A percentile compares a stretch with the other conserved stretches of the same genome.
Evolutionary conservation across 2,888 invertebrate species (phyloP).

Genomic region (Napeogenes inachia): DNA sequence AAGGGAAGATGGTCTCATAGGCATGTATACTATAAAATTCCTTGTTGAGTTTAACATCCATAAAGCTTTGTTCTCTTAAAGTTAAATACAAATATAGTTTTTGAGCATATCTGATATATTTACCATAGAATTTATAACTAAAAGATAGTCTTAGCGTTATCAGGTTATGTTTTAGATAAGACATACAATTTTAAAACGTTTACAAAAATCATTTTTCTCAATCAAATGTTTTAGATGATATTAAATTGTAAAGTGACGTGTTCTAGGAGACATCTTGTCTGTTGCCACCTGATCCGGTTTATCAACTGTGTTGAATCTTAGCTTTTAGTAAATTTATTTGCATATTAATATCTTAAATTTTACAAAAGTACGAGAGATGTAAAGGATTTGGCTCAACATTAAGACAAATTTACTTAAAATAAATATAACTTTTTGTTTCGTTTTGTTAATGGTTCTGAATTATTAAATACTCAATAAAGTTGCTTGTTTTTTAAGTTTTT

Average conservation of each 20-base stretch:
- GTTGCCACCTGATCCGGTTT: constrained; percentile 70
- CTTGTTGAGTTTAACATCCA: background rate
- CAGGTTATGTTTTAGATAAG: background rate
- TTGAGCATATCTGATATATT: no score
- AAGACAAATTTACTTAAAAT: constrained; percentile 21
- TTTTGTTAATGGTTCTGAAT: background rate
- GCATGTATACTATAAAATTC: constrained; percentile 12
- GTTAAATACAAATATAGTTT: no score
- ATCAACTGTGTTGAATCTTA: constrained; percentile 67
- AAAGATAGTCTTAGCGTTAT: no score
- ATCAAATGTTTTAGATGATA: constrained; percentile 37
- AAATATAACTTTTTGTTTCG: constrained; percentile 5
- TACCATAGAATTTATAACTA: no score
- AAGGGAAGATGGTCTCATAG: constrained; percentile 29
- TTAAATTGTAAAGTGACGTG: constrained; percentile 41
- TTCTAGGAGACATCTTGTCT: constrained; percentile 66
- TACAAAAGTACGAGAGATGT: constrained; percentile 34
- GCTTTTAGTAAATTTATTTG: constrained; percentile 51
- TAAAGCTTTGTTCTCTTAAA: background rate
- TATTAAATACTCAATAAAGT: no score
- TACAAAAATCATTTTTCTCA: constrained; percentile 22
- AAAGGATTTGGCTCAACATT: constrained; percentile 30
- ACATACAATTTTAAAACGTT: constrained; percentile 8
- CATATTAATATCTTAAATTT: constrained; percentile 51
- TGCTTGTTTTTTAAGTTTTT: no score